Percentiles rank a stretch among this genome's conserved stretches.
These are phyloP conservation scores for Grammomys dolichurus DNA, from an alignment of 2,113 vertebrate genomes.

Conservation along the genomic window DNA sequence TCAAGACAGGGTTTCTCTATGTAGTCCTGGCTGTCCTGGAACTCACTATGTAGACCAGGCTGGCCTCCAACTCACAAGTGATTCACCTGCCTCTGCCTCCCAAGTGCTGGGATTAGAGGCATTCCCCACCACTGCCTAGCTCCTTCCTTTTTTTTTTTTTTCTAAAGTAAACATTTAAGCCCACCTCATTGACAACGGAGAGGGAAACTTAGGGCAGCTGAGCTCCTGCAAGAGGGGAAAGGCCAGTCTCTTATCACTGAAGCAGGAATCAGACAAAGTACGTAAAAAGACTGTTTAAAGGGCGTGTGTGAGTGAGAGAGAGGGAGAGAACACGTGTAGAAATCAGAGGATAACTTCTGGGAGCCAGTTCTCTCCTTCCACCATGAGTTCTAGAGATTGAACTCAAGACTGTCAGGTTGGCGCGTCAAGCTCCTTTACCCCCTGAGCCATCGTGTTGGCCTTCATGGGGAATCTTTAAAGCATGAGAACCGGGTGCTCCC, in stretches of 20 bases:
- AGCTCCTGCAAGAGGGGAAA: neutral
- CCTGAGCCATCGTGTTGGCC: neutral
- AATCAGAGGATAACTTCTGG: neutral
- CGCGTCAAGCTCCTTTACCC: neutral
- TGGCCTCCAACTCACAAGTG: no score
- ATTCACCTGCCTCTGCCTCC: no score
- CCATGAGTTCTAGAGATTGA: no score
- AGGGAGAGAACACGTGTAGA: neutral
- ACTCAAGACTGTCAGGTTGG: no score
- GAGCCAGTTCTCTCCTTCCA: neutral
- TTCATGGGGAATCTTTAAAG: neutral
- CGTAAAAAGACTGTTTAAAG: neutral
- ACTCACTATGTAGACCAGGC: no score
- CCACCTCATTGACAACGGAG: neutral
- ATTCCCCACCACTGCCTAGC: no score
- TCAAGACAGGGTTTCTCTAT: no score
- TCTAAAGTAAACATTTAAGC: neutral
- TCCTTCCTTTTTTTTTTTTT: no score
- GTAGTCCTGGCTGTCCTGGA: no score
- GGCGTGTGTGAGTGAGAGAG: neutral
- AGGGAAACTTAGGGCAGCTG: neutral
- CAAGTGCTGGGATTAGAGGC: no score
- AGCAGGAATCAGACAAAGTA: neutral
- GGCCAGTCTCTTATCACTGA: neutral
- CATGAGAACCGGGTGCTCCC: neutral